Evolutionary conservation across 2,888 invertebrate species (phyloP).

Genomic region (Chloromyia formosa): DNA sequence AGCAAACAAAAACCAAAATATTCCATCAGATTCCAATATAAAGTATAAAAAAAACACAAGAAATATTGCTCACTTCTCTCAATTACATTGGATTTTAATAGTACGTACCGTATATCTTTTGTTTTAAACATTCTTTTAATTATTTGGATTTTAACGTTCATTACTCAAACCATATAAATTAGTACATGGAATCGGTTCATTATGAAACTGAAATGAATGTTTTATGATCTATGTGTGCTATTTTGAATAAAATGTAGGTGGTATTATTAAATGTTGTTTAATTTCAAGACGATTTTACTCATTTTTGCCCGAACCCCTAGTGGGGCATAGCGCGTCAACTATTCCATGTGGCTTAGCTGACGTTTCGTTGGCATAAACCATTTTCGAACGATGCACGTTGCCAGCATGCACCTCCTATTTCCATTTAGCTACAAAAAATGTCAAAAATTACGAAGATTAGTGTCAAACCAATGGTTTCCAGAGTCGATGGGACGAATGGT

Average conservation of each 20-base stretch:
- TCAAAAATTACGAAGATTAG: no score
- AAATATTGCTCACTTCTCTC: constrained; percentile 42
- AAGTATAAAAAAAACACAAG: background rate
- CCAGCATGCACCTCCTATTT: no score
- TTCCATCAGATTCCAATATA: constrained; percentile 34
- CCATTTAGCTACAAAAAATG: no score
- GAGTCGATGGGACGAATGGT: no score
- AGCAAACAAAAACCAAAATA: background rate
- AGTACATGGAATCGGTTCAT: constrained; percentile 4
- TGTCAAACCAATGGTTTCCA: no score
- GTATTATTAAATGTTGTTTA: constrained; percentile 44
- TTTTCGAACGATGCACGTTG: no score
- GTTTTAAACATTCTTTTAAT: constrained; percentile 3
- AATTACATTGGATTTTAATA: constrained; percentile 1
- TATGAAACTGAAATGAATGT: constrained; percentile 43
- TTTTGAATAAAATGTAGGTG: constrained; percentile 55
- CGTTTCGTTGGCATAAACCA: no score
- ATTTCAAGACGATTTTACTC: no score
- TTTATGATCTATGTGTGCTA: constrained; percentile 57
- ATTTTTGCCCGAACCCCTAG: no score
- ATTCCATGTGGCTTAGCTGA: no score
- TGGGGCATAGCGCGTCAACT: no score
- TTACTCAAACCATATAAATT: constrained; percentile 14
- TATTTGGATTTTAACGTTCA: background rate
- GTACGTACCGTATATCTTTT: background rate